Conservation (phyloP, 2,888 invertebrate species). For the Melanostoma mellinum region DNA sequence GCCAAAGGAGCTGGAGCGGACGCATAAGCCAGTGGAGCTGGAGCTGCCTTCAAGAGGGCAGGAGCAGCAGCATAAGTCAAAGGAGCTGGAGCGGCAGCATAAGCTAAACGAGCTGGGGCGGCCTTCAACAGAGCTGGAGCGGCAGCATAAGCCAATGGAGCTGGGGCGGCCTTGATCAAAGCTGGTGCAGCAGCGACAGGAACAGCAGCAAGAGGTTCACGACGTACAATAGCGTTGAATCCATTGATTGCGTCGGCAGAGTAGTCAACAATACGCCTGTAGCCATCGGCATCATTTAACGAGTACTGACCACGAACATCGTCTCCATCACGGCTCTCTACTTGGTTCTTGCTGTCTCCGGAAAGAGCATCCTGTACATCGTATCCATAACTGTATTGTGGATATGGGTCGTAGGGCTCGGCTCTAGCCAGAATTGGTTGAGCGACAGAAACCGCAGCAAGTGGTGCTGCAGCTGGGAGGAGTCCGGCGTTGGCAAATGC, state of each 20-base stretch:
- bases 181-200: constrained; percentile 74
- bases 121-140: constrained; percentile 6
- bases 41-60: constrained; percentile 21
- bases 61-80: constrained; percentile 21
- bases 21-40: constrained; percentile 14
- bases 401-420: constrained; percentile 81
- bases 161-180: constrained; percentile 76
- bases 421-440: constrained; percentile 31
- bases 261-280: constrained; percentile 81
- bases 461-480: constrained; percentile 77
- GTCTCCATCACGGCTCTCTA: constrained; percentile 81
- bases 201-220: constrained; percentile 79
- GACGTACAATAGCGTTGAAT: constrained; percentile 81
- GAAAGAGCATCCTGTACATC: constrained; percentile 81
- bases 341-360: constrained; percentile 81
- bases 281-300: constrained; percentile 81
- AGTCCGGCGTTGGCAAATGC: constrained; percentile 79
- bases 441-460: constrained; percentile 74
- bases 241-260: constrained; percentile 81
- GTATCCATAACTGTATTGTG: constrained; percentile 81
- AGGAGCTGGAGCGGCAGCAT: constrained; percentile 28
- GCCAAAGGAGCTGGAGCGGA: constrained; percentile 15
- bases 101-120: constrained; percentile 51
- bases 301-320: constrained; percentile 82
- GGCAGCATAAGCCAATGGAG: constrained; percentile 75